Base-by-base conservation (phyloP, 30 jellyfish, hydroid and myxozoan species). In the Catostylus mosaicus region DNA sequence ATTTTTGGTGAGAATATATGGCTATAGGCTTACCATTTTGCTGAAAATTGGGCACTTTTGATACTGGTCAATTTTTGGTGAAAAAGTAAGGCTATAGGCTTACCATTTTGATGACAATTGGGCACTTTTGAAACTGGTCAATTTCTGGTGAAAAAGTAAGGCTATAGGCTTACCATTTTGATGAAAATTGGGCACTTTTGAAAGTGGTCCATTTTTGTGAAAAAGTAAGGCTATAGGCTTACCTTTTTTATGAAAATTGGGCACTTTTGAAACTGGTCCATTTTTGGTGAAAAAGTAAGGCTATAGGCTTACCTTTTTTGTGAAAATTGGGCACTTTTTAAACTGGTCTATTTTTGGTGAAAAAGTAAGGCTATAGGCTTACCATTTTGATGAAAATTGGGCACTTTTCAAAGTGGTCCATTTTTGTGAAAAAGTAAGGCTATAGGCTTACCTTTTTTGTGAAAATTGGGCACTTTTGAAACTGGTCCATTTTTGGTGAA, bases 21-120 rank as follows among this genome's bases (percentile, higher is more conserved):
- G n/a, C n/a, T n/a, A n/a, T n/a, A n/a, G n/a, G n/a, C n/a, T n/a
- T n/a, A n/a, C n/a, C n/a, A n/a, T n/a, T n/a, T n/a, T n/a, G n/a
- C n/a, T n/a, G n/a, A n/a, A n/a, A n/a, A n/a, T n/a, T n/a, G n/a
- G n/a, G n/a, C n/a, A 40, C 54, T 5, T 40, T 40, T 14, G 14
- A 7, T 40, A 5, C 14, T 40, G 54, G 54, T 14, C 54, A 40
- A 7, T 40, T 40, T 5, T 40, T 7, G 7, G 14, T 40, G 0
- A 65, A 65, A 65, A 0, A 33, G 24, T 29, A 27, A 65, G 56
- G 77, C 54, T 65, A 65, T 65, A 40, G 54, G 11, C 54, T 40
- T 40, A 14, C 54, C 14, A 40, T 5, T n/a, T 40, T 7, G 54
- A 40, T 40, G 54, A 40, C 7, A 40, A 40, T 14, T 40, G 54